phyloP scores from a whole-genome alignment of 2,888 invertebrate genomes.

The Nineta flava region DNA sequence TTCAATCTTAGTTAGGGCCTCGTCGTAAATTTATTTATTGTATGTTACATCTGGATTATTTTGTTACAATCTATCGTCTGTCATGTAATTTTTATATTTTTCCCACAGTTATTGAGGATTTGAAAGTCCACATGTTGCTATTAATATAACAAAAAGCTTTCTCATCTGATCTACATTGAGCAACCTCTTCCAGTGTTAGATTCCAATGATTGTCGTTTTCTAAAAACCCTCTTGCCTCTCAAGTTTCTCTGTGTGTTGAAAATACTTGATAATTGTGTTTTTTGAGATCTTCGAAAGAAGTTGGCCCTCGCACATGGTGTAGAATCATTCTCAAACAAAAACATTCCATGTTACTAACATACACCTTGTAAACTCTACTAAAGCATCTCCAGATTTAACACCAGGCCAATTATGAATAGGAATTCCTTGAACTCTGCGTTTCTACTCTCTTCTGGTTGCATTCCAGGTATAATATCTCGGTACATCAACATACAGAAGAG shows the following conservation, averaged over 20 bases:
- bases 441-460: constrained; percentile 4
- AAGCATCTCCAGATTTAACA: constrained; percentile 12
- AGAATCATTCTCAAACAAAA: constrained; percentile 14
- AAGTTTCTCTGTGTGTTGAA: constrained; percentile 16
- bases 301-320: constrained; percentile 10
- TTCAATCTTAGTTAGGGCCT: constrained; percentile 5
- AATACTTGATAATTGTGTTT: too few species aligned
- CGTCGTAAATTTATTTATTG: constrained; percentile 3
- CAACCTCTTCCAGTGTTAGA: constrained; percentile 8
- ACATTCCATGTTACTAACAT: constrained; percentile 14
- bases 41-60: constrained; percentile 1
- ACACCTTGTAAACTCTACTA: constrained; percentile 14
- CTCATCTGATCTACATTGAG: constrained; percentile 9
- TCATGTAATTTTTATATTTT: constrained; percentile 10
- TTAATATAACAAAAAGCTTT: constrained; percentile 13
- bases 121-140: constrained; percentile 9
- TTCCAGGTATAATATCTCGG: constrained; percentile 14
- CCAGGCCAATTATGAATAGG: constrained; percentile 12
- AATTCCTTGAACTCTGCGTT: constrained; percentile 13
- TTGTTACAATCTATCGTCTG: constrained; percentile 9
- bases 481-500: constrained; percentile 11
- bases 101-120: constrained; percentile 13
- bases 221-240: constrained; percentile 16
- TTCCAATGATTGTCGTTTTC: constrained; percentile 18
- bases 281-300: background rate